Evolutionary conservation across 2,888 invertebrate genomes (phyloP), one percentile per base, ranked within the genome.

Genomic region (Anoncus sp.): DNA sequence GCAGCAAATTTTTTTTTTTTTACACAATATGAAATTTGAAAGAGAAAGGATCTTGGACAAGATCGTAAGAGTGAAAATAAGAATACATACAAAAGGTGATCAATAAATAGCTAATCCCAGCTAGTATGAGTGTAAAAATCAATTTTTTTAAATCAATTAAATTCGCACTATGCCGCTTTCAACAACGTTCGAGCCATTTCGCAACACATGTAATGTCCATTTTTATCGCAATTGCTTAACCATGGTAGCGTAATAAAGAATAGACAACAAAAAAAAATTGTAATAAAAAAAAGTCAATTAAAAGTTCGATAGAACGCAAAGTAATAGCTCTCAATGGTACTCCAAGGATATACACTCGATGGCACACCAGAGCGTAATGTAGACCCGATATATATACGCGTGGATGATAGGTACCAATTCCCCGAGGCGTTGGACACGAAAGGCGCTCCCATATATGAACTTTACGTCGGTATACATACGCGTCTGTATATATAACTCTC

Each of bases 401-500:
- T 62, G 53, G 62, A 62, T n/a, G 63, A 77, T 72, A 51, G 79
- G 74, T 80, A 83, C 79, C 84, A 85, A 86, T 86, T 86, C 86
- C 87, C 85, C 65, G 84, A 83, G 86, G 87, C 86, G 84, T 77
- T 75, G 67, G 73, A 72, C 55, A 66, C 53, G 65, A 55, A 76
- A 59, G 65, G 70, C 70, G 49, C 67, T 72, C 72, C 67, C 67
- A 70, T 75, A 57, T 53, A 47, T 55, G 55, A 63, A 62, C 73
- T 74, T 59, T 74, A 47, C 49, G 14, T 16, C 57, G 47, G n/a
- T n/a, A n/a, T n/a, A n/a, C n/a, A 60, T 43, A 60, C 38, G 22
- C 24, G 53, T 43, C 10, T 45, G 5, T 55, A 35, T 59, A 35
- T 43, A 40, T 57, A 57, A 63, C 62, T 72, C 78, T 40, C 67